Base-by-base conservation (phyloP, 37 sponge, comb jelly and placozoan genomes). In the Mnemiopsis leidyi region DNA sequence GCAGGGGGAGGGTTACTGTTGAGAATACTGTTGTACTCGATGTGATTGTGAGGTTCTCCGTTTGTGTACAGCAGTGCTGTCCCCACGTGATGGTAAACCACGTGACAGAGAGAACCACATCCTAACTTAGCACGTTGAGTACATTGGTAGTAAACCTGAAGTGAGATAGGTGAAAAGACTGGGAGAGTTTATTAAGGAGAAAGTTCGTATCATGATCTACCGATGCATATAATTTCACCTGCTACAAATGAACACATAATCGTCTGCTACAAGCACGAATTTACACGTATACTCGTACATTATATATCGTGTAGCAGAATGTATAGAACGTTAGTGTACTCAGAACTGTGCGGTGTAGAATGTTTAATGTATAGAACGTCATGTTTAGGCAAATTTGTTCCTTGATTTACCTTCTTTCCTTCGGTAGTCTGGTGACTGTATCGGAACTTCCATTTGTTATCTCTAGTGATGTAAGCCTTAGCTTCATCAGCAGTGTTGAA, bases 401-500 rank as follows among this genome's bases (percentile, higher is more conserved):
- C n/a, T n/a, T n/a, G n/a, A 48, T 18, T 48, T 48, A 79, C 82
- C 82, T 79, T 79, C 82, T 79, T 79, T 79, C 82, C 82, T 36
- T 79, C 82, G 9, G 82, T 79, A 29, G 82, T 79, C 21, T 79
- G 82, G 82, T 79, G 82, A 79, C 82, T 79, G 37, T 79, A 79
- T 79, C 82, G 2, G 36, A 79, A 79, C 82, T 79, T 79, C 82
- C 82, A 79, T 33, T 79, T 79, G 37, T 79, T 79, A 79, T 79
- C 82, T 20, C 37, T 30, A 7, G 82, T 79, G 21, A 79, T 79
- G 82, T 23, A 79, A 9, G 82, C 35, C 21, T 79, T 79, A 29
- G 82, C 82, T 79, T 79, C 82, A 36, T 79, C 82, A 32, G 82
- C 82, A 9, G 82, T 36, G 34, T 79, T 30, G 82, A 79, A 79